Conservation (phyloP, 2,797 vertebrate genomes). For the Neostethus bicornis region DNA sequence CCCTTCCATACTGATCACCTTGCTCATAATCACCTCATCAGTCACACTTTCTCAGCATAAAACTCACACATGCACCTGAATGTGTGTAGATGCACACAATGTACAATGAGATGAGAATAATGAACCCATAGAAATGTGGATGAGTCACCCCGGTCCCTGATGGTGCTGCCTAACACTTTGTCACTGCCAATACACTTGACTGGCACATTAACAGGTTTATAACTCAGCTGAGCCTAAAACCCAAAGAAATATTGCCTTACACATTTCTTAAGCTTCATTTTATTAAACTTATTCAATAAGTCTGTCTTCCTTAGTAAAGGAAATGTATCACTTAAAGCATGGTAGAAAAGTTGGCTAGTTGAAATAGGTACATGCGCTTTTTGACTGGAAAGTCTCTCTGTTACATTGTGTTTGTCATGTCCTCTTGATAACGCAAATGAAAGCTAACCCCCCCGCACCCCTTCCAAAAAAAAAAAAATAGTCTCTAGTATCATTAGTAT, state of each 20-base stretch:
- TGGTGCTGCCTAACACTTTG: slow-evolving; percentile 14
- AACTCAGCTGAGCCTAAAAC: slow-evolving; percentile 16
- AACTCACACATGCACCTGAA: background rate
- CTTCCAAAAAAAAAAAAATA: no score
- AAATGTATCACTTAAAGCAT: no score
- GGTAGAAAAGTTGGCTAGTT: no score
- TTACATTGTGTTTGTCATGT: no score
- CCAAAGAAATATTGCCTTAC: slow-evolving; percentile 13
- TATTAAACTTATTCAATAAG: slow-evolving; percentile 3
- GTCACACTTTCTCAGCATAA: slow-evolving; percentile 31
- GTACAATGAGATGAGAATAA: slow-evolving; percentile 1
- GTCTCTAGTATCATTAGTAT: no score
- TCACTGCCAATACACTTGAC: slow-evolving; percentile 8
- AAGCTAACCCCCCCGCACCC: no score
- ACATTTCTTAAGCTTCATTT: no score
- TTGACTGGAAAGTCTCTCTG: no score
- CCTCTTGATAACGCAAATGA: no score
- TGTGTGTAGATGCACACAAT: no score
- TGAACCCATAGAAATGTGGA: slow-evolving; percentile 6
- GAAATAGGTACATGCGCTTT: no score
- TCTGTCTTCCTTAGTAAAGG: background rate
- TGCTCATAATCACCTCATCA: slow-evolving; percentile 48
- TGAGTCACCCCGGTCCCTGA: slow-evolving; percentile 15
- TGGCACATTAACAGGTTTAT: slow-evolving; percentile 31
- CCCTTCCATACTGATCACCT: slow-evolving; percentile 35